These are phyloP conservation scores for Falco berigora DNA, from an alignment of 2,797 vertebrate species.

Conservation along the genomic window DNA sequence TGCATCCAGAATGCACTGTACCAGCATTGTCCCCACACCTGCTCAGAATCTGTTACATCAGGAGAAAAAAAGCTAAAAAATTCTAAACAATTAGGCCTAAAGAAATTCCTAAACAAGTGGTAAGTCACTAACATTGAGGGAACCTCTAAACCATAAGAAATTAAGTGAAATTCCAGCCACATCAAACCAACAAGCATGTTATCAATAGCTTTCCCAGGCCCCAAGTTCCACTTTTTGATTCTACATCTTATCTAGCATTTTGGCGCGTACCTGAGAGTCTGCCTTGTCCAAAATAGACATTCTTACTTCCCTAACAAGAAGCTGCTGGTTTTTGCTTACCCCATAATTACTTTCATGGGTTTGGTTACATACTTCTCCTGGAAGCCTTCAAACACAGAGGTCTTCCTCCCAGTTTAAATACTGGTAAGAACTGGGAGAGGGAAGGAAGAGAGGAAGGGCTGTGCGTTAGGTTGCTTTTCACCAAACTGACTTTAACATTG, in stretches of 20 bases:
- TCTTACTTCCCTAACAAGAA: background rate
- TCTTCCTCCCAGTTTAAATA: background rate
- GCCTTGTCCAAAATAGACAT: background rate
- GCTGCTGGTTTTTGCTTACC: background rate
- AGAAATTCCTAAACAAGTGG: background rate
- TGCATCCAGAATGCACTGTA: background rate
- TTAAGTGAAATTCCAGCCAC: background rate
- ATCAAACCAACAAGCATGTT: background rate
- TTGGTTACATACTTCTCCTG: background rate
- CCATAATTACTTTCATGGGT: background rate
- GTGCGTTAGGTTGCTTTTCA: background rate
- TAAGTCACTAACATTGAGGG: background rate
- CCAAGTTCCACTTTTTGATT: background rate
- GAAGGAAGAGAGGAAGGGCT: background rate
- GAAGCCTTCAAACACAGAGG: background rate
- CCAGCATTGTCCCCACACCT: rapidly evolving
- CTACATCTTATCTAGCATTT: background rate
- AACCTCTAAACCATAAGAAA: background rate
- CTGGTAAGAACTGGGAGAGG: background rate
- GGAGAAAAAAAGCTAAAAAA: background rate
- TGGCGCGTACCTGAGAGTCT: background rate
- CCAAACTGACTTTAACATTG: background rate
- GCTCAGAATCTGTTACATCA: background rate
- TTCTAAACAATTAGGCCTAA: background rate
- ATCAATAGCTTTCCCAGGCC: background rate